Evolutionary conservation across 2,113 vertebrate genomes (phyloP).

Genomic region (Centropristis striata): DNA sequence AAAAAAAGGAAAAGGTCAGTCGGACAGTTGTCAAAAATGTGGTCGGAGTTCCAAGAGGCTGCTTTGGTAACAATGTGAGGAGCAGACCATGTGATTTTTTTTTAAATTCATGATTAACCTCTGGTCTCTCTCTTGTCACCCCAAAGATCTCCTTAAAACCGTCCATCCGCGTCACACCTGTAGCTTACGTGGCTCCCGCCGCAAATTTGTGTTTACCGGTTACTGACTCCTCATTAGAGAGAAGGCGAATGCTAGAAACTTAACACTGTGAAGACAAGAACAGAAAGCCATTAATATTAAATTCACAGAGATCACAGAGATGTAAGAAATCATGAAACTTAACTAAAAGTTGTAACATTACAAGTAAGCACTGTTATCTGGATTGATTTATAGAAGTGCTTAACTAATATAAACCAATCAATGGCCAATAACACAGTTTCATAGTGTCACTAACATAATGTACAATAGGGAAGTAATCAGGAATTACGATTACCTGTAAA

Average conservation of each 20-base stretch:
- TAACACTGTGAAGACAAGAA: constrained; percentile 88
- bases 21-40: constrained; percentile 70
- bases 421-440: constrained; percentile 37
- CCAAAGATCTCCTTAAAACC: constrained; percentile 78
- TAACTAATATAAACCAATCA: constrained; percentile 51
- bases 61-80: constrained; percentile 88
- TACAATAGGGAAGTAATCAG: constrained; percentile 68
- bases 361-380: neutral
- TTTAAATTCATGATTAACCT: constrained; percentile 73
- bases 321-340: constrained; percentile 24
- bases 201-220: constrained; percentile 83
- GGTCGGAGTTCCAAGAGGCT: constrained; percentile 84
- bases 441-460: constrained; percentile 46
- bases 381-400: constrained; percentile 45
- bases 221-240: constrained; percentile 85
- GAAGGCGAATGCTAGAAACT: constrained; percentile 87
- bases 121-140: constrained; percentile 79
- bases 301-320: constrained; percentile 10
- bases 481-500: constrained; percentile 79
- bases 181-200: constrained; percentile 75
- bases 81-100: constrained; percentile 78
- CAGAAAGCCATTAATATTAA: constrained; percentile 71
- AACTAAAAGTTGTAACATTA: constrained; percentile 10
- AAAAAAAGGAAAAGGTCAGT: constrained; percentile 42
- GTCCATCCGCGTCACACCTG: constrained; percentile 78